Conservation (phyloP, 2,113 vertebrate genomes). For the Caracal caracal region DNA sequence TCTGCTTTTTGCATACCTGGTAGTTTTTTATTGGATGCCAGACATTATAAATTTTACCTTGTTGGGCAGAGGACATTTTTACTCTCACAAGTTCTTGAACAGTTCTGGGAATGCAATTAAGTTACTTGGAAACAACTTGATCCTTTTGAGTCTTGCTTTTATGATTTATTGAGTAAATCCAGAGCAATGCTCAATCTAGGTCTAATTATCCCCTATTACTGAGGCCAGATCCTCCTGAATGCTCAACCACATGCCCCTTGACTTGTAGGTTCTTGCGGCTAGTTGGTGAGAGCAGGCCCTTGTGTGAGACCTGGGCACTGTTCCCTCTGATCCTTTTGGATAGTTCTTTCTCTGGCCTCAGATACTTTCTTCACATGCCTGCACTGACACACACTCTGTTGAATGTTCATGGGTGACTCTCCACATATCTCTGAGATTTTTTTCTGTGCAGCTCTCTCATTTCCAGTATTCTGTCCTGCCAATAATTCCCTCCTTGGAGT, state of each 20-base stretch:
- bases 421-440: neutral
- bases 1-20: neutral
- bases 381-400: neutral
- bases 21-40: neutral
- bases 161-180: neutral
- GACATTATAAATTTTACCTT: neutral
- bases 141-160: neutral
- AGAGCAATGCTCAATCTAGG: neutral
- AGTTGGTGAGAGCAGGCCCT: neutral
- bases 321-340: neutral
- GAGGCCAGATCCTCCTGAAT: neutral
- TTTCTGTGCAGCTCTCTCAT: neutral
- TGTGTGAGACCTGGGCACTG: neutral
- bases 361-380: neutral
- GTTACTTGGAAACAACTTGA: neutral
- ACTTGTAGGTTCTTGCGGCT: neutral
- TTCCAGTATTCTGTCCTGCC: neutral
- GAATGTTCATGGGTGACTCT: neutral
- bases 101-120: neutral
- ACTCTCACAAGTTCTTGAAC: neutral
- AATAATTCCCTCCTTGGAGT: neutral
- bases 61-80: neutral
- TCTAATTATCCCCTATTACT: neutral
- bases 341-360: neutral
- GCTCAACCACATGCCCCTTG: neutral